Conservation (phyloP, 1,140 invertebrate genomes). For the Nylanderia fulva region DNA sequence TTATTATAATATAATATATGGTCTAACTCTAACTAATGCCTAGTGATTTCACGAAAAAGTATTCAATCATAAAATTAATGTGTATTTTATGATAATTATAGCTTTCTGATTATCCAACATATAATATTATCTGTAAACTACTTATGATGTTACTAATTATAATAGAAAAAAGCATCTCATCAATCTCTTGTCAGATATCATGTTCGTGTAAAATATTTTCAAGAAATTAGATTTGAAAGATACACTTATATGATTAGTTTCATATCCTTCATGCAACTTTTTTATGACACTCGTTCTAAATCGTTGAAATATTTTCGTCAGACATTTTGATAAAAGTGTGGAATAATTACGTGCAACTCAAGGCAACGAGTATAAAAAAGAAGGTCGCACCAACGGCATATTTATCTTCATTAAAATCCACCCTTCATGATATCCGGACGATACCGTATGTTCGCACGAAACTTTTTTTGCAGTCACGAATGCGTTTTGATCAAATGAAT, state of each 20-base stretch:
- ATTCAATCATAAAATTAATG: neutral
- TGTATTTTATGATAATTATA: neutral
- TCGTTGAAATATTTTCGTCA: constrained; percentile 39
- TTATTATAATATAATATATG: neutral
- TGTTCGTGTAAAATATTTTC: neutral
- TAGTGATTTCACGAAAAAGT: neutral
- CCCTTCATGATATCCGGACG: neutral
- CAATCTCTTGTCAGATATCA: neutral
- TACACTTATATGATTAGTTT: neutral
- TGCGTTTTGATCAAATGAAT: constrained; percentile 49
- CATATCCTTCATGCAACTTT: neutral
- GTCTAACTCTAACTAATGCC: neutral
- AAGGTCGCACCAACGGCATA: constrained; percentile 37
- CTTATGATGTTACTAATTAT: neutral
- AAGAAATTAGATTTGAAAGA: neutral
- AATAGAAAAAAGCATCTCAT: neutral
- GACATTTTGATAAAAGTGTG: constrained; percentile 25
- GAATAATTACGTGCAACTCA: constrained; percentile 41
- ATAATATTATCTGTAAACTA: neutral
- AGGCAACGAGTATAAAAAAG: constrained; percentile 32
- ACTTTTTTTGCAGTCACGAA: neutral
- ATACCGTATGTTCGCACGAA: neutral
- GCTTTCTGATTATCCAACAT: neutral
- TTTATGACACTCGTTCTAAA: constrained; percentile 39
- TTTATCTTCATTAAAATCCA: constrained; percentile 73